Evolutionary conservation across 2,113 vertebrate species (phyloP).

Genomic region (Lophotis ruficrista): DNA sequence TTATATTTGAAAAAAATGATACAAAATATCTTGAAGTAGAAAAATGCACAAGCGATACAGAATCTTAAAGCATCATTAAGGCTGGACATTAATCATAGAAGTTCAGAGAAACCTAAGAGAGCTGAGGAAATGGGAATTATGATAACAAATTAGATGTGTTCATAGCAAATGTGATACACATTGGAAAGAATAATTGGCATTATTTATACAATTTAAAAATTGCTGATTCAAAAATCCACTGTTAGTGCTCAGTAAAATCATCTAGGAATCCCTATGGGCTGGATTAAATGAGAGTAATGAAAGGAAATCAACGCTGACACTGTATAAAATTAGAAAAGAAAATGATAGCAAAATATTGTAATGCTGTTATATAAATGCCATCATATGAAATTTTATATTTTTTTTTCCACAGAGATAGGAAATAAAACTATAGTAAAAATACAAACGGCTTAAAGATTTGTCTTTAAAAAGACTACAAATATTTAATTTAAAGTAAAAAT

Average conservation of each 20-base stretch:
- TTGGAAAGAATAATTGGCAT: background rate
- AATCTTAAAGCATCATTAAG: background rate
- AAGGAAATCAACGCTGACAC: background rate
- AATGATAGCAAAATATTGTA: background rate
- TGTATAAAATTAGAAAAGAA: background rate
- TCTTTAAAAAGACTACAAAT: background rate
- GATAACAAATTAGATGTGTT: background rate
- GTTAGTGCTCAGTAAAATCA: background rate
- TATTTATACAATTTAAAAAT: background rate
- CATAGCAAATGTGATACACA: background rate
- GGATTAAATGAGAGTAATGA: background rate
- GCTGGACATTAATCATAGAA: background rate
- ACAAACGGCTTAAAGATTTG: background rate
- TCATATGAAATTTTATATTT: background rate
- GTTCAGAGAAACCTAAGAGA: background rate
- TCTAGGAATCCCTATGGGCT: background rate
- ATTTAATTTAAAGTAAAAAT: background rate
- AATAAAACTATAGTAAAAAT: background rate
- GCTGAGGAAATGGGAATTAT: background rate
- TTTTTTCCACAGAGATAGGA: too few species aligned
- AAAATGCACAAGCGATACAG: background rate
- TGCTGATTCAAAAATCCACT: background rate
- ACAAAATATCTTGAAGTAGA: background rate
- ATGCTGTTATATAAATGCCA: background rate
- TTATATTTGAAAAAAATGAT: background rate